These are phyloP conservation scores for Auanema freiburgensis DNA, from an alignment of 2,888 invertebrate genomes.

Conservation along the genomic window DNA sequence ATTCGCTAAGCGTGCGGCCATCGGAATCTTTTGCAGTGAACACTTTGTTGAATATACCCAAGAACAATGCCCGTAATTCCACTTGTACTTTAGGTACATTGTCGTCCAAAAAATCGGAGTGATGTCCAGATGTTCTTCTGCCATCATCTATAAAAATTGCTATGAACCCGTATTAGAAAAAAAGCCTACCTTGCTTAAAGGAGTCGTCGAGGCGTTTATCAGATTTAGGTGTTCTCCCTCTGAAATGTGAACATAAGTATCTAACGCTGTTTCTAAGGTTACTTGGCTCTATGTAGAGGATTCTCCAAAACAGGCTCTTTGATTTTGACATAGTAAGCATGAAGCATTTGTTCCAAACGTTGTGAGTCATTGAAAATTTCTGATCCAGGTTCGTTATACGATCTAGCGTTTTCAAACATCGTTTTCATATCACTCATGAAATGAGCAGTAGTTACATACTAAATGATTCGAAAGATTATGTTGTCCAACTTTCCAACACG, in stretches of 20 bases:
- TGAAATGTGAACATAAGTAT: constrained; percentile 2
- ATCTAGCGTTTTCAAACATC: constrained; percentile 97
- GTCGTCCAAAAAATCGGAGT: constrained; percentile 19
- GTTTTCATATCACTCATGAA: constrained; percentile 66
- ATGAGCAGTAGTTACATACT: constrained; percentile 52
- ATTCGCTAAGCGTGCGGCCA: constrained; percentile 92
- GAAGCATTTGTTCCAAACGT: constrained; percentile 26
- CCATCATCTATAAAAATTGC: too few species aligned
- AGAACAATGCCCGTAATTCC: constrained; percentile 85
- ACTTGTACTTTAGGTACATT: constrained; percentile 66
- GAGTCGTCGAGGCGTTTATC: background rate
- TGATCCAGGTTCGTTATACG: constrained; percentile 94
- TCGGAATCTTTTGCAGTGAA: constrained; percentile 96
- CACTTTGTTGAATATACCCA: constrained; percentile 86
- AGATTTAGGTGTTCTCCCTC: background rate
- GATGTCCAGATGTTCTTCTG: too few species aligned
- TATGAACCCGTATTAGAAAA: too few species aligned
- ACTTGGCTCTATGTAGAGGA: constrained; percentile 24
- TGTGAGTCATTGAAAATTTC: constrained; percentile 72
- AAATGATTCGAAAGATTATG: constrained; percentile 15
- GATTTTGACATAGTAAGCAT: constrained; percentile 14
- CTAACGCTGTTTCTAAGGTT: constrained; percentile 34
- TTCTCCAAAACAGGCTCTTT: constrained; percentile 26
- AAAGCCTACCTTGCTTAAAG: too few species aligned
- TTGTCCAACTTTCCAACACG: background rate